These are phyloP conservation scores for Drosophila truncata DNA, from an alignment of 1,140 invertebrate species.

Conservation along the genomic window DNA sequence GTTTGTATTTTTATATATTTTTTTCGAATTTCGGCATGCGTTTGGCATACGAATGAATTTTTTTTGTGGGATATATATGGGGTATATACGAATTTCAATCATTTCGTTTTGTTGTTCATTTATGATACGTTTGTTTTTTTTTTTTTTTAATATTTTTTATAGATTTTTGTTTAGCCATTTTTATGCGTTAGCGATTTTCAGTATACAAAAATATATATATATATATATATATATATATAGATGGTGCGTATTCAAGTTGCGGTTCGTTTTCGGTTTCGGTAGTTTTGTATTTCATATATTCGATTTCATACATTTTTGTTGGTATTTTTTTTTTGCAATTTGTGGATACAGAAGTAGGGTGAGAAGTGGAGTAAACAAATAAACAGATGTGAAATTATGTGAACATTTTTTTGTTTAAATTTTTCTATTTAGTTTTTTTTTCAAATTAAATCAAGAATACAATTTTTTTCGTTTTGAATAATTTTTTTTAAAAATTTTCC, in stretches of 20 bases:
- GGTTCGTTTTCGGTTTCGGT: constrained; percentile 31
- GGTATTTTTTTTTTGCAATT: constrained; percentile 73
- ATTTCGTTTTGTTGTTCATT: constrained; percentile 51
- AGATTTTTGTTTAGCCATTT: constrained; percentile 36
- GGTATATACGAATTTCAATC: constrained; percentile 26
- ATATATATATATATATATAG: constrained; percentile 40
- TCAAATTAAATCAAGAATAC: constrained; percentile 36
- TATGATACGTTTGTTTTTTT: constrained; percentile 64
- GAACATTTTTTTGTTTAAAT: constrained; percentile 73
- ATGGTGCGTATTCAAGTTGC: constrained; percentile 61
- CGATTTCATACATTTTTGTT: constrained; percentile 52
- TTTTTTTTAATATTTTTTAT: constrained; percentile 29
- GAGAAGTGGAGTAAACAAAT: constrained; percentile 85
- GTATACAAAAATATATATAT: constrained; percentile 53
- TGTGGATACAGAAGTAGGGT: constrained; percentile 82
- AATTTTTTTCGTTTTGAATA: constrained; percentile 33
- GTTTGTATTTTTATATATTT: neutral
- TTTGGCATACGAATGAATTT: constrained; percentile 8
- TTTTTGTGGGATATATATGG: constrained; percentile 21
- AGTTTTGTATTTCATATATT: constrained; percentile 44
- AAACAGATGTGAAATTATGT: constrained; percentile 85
- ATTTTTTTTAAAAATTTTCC: constrained; percentile 38
- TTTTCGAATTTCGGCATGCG: constrained; percentile 27
- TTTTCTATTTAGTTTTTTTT: constrained; percentile 42
- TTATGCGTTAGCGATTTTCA: constrained; percentile 57